These are phyloP conservation scores for Leucophenga maculata DNA, from an alignment of 2,888 invertebrate species.

Conservation along the genomic window DNA sequence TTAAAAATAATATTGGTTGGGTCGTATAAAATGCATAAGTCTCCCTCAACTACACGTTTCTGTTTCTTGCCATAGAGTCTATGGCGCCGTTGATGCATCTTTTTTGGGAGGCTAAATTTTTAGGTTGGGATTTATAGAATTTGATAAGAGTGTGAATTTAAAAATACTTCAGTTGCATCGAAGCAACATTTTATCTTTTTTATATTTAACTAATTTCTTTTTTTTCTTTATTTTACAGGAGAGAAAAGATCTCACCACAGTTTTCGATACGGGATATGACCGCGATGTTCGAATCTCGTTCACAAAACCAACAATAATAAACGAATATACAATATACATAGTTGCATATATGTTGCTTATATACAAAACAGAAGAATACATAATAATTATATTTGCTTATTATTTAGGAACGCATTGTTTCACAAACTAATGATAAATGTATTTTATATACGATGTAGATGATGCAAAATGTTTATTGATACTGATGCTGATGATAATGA, in stretches of 20 bases:
- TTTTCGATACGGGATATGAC: constrained; percentile 87
- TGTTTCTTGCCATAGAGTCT: too few species aligned
- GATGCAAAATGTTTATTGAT: not conserved
- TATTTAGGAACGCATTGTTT: constrained; percentile 3
- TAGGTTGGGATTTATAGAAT: too few species aligned
- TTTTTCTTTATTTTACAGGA: constrained; percentile 73
- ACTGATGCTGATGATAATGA: too few species aligned
- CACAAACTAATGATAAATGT: constrained; percentile 17
- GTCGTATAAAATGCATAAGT: too few species aligned
- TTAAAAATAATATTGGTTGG: too few species aligned
- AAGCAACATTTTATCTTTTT: too few species aligned
- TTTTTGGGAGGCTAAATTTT: too few species aligned
- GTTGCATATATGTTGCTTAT: constrained; percentile 42
- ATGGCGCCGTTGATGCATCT: too few species aligned
- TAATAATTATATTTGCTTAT: not conserved
- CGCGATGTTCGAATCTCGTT: constrained; percentile 85
- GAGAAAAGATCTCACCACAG: constrained; percentile 80
- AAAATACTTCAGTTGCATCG: too few species aligned
- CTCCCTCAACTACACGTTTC: too few species aligned
- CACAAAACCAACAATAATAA: constrained; percentile 72
- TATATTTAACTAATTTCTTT: not conserved
- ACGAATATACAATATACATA: constrained; percentile 36
- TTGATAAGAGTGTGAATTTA: too few species aligned
- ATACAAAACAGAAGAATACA: constrained; percentile 34
- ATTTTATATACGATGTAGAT: constrained; percentile 1